Conservation (phyloP, 2,797 vertebrate species). For the Pteronotus mesoamericanus region DNA sequence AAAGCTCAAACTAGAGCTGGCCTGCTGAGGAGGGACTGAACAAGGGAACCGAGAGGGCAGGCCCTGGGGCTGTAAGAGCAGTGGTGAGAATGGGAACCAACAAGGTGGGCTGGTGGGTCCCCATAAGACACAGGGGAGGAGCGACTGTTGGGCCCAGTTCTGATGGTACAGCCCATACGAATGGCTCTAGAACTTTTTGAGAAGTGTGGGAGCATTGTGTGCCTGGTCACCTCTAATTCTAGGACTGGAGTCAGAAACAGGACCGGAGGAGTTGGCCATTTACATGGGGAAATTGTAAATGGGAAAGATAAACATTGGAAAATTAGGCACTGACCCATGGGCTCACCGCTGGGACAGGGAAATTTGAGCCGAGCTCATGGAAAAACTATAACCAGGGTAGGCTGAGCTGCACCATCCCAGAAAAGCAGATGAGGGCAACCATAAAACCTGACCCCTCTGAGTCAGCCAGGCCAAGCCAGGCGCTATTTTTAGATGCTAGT, state of each 20-base stretch:
- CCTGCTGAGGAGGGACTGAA: not conserved
- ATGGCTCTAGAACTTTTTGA: not conserved
- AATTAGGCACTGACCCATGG: constrained; percentile 71
- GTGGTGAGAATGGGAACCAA: too few relatives aligned
- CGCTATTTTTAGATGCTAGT: constrained; percentile 73
- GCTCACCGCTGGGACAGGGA: constrained; percentile 62
- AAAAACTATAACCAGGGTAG: constrained; percentile 74
- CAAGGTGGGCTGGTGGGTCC: not conserved
- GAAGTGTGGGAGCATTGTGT: not conserved
- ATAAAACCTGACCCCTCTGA: constrained; percentile 71
- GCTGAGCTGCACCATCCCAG: not conserved
- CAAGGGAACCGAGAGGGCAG: rapidly evolving
- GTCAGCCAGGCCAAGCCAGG: constrained; percentile 38
- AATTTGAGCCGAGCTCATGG: constrained; percentile 70
- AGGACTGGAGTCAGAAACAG: constrained; percentile 33
- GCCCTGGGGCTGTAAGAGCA: not conserved
- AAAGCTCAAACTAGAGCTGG: not conserved
- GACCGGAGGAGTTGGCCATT: not conserved
- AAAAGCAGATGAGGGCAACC: constrained; percentile 66
- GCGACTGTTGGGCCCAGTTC: not conserved
- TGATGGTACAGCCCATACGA: not conserved
- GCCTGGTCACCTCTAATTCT: not conserved
- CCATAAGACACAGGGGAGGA: not conserved
- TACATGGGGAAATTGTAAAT: constrained; percentile 68
- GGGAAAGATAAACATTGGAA: constrained; percentile 73